Base-by-base conservation (phyloP, 2,888 invertebrate species). In the Cheilosia soror region DNA sequence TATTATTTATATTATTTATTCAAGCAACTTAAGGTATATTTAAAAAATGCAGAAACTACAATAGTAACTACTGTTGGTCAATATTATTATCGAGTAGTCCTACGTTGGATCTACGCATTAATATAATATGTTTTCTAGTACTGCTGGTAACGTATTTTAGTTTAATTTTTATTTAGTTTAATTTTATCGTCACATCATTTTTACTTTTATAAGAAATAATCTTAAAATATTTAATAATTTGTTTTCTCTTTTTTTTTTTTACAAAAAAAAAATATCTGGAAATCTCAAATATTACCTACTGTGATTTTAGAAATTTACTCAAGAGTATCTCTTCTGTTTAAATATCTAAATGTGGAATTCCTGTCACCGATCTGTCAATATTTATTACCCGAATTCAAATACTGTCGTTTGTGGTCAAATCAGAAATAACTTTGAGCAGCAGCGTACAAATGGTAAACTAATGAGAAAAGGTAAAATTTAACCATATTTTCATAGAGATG, bases 361-460 rank as follows among this genome's bases (percentile, higher is more conserved):
- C 72, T 80, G 37, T 62, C 66, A 29, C 79, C 79, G 53, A 73
- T 80, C 40, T 72, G 51, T 60, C 66, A 29, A 55, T 29, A 66
- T 44, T n/a, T 73, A 2, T 9, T 62, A 47, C 79, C 79, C 15
- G 57, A 68, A 47, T 37, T 53, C 2, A 80, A 66, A 58, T 73
- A 66, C 25, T 66, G 44, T 37, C 72, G 60, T 15, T 44, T 80
- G 6, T 62, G 66, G 60, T 73, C 4, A 65, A 15, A 15, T 47
- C 5, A 4, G 31, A 44, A 29, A 0, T 20, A 7, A 27, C n/a
- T 27, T 6, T 31, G 53, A 66, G 9, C 62, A 40, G 13, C 40
- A 29, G 20, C 20, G 20, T 20, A 20, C 0, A n/a, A 27, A 6
- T 15, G 31, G 2, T 29, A 42, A 55, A 42, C 2, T 20, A 47